These are phyloP conservation scores for Cosmopolites sordidus DNA, from an alignment of 2,888 invertebrate genomes.

Conservation along the genomic window DNA sequence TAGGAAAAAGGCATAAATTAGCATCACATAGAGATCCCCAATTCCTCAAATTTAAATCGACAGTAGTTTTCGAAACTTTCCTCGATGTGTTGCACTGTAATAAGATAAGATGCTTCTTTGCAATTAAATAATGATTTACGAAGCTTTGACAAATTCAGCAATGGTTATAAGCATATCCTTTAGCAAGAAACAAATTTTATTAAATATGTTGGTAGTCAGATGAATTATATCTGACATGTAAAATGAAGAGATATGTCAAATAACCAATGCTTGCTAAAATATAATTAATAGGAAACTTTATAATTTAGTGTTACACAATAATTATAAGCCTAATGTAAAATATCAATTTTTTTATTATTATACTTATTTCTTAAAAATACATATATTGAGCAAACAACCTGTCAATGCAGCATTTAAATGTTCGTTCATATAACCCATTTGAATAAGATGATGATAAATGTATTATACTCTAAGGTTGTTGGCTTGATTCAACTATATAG, in stretches of 20 bases:
- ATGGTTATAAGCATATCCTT: background rate
- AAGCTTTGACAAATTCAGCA: background rate
- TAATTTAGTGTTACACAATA: background rate
- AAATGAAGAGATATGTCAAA: background rate
- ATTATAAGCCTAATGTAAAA: constrained; percentile 1
- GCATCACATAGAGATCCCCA: constrained; percentile 29
- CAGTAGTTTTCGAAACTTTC: background rate
- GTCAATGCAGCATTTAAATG: background rate
- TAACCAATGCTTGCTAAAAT: background rate
- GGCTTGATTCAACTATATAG: constrained; percentile 3
- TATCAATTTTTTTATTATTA: background rate
- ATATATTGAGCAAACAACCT: background rate
- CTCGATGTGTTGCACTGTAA: background rate
- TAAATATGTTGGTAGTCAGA: background rate
- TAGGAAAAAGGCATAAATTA: constrained; percentile 32
- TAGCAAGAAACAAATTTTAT: background rate
- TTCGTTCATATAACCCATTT: too few species aligned
- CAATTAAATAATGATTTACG: background rate
- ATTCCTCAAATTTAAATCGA: background rate
- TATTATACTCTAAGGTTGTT: background rate
- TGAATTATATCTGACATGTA: background rate
- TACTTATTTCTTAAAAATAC: background rate
- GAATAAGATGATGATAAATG: too few species aligned
- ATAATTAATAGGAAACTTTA: background rate
- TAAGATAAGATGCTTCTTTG: background rate